A percentile compares a stretch with the other conserved stretches of the same genome.
Conservation (phyloP, 2,888 invertebrate species). For the Theodoxus fluviatilis region DNA sequence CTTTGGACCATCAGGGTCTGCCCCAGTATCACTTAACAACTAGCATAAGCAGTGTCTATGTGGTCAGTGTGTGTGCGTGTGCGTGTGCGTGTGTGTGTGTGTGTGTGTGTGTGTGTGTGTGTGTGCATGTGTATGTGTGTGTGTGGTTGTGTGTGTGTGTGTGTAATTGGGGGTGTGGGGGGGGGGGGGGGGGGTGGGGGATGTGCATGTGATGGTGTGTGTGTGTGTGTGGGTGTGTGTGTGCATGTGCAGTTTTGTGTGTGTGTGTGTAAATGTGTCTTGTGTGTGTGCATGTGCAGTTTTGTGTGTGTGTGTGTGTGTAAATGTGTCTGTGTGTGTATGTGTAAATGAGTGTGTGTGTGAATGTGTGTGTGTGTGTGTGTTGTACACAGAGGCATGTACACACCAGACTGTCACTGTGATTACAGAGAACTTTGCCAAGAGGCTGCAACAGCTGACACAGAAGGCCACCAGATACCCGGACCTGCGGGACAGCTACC, state of each 20-base stretch:
- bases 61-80: not conserved
- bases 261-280: no score
- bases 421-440: slow-evolving; percentile 49
- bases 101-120: not conserved
- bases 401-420: not conserved
- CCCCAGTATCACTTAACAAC: no score
- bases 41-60: no score
- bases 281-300: no score
- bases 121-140: slow-evolving; percentile 4
- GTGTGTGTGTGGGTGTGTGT: no score
- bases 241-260: no score
- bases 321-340: slow-evolving; percentile 1
- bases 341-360: not conserved
- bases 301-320: no score
- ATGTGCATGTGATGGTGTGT: no score
- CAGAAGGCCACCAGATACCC: slow-evolving; percentile 50
- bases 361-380: not conserved
- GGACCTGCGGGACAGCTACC: slow-evolving; percentile 50
- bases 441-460: slow-evolving; percentile 41
- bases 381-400: not conserved
- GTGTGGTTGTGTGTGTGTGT: slow-evolving; percentile 5
- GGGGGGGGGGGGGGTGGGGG: no score
- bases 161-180: no score
- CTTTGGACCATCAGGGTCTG: no score
- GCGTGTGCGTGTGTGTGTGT: slow-evolving; percentile 1